Percentiles rank a stretch among this genome's conserved stretches.
Evolutionary conservation across 2,888 invertebrate species (phyloP).

Genomic region (Phoenoteleia sp.): DNA sequence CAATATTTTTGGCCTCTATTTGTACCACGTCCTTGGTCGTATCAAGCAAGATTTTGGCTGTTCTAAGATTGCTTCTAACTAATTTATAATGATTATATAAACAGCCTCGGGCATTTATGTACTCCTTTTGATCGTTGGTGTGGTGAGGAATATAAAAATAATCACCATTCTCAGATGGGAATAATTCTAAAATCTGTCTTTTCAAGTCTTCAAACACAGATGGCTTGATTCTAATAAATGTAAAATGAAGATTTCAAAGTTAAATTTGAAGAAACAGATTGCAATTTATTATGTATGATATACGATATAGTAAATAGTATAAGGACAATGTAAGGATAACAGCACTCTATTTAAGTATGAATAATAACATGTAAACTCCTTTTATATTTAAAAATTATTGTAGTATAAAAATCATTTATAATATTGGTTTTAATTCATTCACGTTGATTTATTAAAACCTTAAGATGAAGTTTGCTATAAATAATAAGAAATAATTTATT

Average conservation of each 20-base stretch:
- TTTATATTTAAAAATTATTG: too few species aligned
- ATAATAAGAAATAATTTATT: neutral
- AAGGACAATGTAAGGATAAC: too few species aligned
- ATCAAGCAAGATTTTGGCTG: constrained; percentile 5
- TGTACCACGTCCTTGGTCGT: neutral
- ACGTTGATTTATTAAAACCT: too few species aligned
- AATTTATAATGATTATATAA: neutral
- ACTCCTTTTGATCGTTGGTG: neutral
- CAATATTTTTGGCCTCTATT: neutral
- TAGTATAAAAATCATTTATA: too few species aligned
- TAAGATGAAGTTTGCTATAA: too few species aligned
- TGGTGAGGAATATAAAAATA: neutral
- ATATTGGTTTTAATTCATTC: too few species aligned
- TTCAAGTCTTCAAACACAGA: neutral
- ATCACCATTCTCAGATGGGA: neutral
- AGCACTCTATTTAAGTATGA: too few species aligned
- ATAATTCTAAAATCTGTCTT: neutral
- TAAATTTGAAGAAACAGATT: neutral
- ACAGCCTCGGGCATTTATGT: constrained; percentile 3
- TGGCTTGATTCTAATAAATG: constrained; percentile 15
- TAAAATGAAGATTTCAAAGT: neutral
- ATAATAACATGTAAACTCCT: too few species aligned
- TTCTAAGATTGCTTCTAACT: constrained; percentile 1
- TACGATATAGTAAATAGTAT: neutral
- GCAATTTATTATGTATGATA: neutral